Evolutionary conservation across 2,113 vertebrate genomes (phyloP).

Genomic region (Recurvirostra avosetta): DNA sequence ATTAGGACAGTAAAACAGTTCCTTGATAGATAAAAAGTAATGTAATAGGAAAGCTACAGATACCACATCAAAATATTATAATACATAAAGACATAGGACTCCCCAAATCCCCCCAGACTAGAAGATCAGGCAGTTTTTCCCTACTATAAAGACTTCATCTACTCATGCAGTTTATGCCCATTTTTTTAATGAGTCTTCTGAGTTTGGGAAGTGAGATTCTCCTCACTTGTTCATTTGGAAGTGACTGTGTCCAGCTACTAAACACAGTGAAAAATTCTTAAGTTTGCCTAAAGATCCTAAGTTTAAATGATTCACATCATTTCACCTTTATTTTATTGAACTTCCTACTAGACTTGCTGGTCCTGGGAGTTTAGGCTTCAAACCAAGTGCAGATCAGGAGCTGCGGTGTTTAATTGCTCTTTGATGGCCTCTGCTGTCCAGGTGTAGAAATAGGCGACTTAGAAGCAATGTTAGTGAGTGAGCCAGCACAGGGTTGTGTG

Average conservation of each 20-base stretch:
- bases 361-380: not conserved
- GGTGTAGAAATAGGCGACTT: not conserved
- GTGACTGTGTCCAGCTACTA: not conserved
- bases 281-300: not conserved
- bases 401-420: not conserved
- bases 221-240: not conserved
- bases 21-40: not conserved
- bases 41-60: not conserved
- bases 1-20: not conserved
- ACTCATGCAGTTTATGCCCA: not conserved
- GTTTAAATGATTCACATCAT: not conserved
- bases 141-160: not conserved
- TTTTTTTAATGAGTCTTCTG: not conserved
- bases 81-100: not conserved
- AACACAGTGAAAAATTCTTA: not conserved
- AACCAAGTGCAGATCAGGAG: not conserved
- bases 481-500: not conserved
- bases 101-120: not conserved
- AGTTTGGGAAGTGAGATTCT: not conserved
- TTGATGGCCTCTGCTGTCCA: not conserved
- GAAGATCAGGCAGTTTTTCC: not conserved
- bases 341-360: not conserved
- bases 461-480: not conserved
- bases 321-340: not conserved
- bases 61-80: not conserved